Evolutionary conservation across 2,888 invertebrate genomes (phyloP).

Genomic region (Desoria tigrina): DNA sequence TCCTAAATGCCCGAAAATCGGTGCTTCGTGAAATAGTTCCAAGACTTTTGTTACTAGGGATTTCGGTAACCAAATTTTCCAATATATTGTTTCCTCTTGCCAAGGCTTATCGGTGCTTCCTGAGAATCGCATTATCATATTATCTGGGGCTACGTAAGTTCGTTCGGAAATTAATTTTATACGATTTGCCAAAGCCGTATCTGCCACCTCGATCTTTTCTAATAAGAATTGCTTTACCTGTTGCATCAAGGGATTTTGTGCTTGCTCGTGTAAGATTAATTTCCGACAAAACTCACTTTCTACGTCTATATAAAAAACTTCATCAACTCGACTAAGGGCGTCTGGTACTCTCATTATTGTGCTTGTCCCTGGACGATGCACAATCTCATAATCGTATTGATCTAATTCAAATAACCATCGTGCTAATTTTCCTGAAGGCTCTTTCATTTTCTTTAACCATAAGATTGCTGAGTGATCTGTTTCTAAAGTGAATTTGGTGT

Average conservation of each 20-base stretch:
- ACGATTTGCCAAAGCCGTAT: background rate
- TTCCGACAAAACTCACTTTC: background rate
- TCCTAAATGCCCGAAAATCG: slow-evolving; percentile 36
- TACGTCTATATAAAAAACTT: background rate
- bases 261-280: slow-evolving; percentile 21
- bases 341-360: slow-evolving; percentile 56
- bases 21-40: slow-evolving; percentile 22
- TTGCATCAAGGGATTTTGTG: slow-evolving; percentile 17
- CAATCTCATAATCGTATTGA: slow-evolving; percentile 56
- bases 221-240: slow-evolving; percentile 22
- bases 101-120: slow-evolving; percentile 30
- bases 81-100: slow-evolving; percentile 30
- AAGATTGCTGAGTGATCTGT: slow-evolving; percentile 60
- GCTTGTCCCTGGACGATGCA: slow-evolving; percentile 56
- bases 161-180: slow-evolving; percentile 18
- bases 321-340: slow-evolving; percentile 24
- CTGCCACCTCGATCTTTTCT: background rate
- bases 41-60: slow-evolving; percentile 17
- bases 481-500: slow-evolving; percentile 54
- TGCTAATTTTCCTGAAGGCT: slow-evolving; percentile 57
- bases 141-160: background rate
- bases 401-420: slow-evolving; percentile 58
- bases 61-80: slow-evolving; percentile 34
- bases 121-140: slow-evolving; percentile 25
- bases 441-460: slow-evolving; percentile 58